Conservation (phyloP, 1,140 invertebrate genomes). For the Drosophila ironensis region DNA sequence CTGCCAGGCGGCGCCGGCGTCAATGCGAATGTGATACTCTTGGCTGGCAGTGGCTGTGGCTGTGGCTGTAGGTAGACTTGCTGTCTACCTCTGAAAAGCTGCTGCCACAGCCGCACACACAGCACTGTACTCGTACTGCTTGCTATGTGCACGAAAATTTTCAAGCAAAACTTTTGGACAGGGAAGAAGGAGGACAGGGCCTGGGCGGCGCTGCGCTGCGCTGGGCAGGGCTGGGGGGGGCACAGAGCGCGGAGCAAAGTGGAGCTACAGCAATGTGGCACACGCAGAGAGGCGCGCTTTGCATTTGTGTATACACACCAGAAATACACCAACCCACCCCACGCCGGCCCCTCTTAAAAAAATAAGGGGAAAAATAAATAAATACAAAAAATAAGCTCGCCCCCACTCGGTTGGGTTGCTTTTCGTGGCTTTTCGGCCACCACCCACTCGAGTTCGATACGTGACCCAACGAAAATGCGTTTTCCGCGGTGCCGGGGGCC, state of each 20-base stretch:
- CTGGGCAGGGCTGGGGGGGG: neutral
- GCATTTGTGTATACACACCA: conserved; percentile 76
- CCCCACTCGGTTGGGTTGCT: conserved; percentile 21
- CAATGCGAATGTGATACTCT: conserved; percentile 54
- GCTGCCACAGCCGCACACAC: conserved; percentile 9
- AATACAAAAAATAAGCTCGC: conserved; percentile 10
- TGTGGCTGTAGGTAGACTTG: conserved; percentile 68
- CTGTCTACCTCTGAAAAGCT: conserved; percentile 65
- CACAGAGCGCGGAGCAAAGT: conserved; percentile 31
- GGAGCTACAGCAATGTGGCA: conserved; percentile 55
- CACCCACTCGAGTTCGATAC: conserved; percentile 66
- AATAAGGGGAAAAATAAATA: conserved; percentile 3
- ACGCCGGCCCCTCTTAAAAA: conserved; percentile 24
- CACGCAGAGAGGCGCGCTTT: conserved; percentile 66
- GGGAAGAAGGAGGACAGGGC: too few species aligned
- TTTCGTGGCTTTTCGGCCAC: conserved; percentile 24
- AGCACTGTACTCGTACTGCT: conserved; percentile 16
- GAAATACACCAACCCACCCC: conserved; percentile 47
- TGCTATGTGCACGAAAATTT: conserved; percentile 67
- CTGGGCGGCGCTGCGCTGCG: neutral
- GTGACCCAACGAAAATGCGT: conserved; percentile 74
- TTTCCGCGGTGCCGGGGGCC: conserved; percentile 31
- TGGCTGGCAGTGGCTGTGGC: too few species aligned
- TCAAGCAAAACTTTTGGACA: conserved; percentile 28
- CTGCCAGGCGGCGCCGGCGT: conserved; percentile 57